phyloP scores from a whole-genome alignment of 2,888 invertebrate species.

The Tinea pellionella region DNA sequence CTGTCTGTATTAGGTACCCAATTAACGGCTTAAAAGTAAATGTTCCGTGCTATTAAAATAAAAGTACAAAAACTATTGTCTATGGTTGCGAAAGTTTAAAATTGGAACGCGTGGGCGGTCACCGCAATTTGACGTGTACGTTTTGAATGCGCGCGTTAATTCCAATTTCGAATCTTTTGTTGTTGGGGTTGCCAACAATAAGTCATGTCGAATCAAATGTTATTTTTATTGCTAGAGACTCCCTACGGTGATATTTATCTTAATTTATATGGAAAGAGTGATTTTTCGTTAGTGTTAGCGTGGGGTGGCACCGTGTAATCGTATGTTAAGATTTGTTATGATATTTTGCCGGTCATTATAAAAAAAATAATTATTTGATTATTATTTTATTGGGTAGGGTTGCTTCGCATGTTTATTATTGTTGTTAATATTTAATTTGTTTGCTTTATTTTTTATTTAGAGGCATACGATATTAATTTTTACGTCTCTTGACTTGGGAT shows the following conservation, averaged over 20 bases:
- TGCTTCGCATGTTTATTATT: not conserved
- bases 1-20: not conserved
- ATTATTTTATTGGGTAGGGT: not conserved
- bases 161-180: not conserved
- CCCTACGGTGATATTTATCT: constrained; percentile 63
- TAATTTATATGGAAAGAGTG: constrained; percentile 55
- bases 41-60: constrained; percentile 3
- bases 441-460: not conserved
- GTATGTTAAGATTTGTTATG: constrained; percentile 20
- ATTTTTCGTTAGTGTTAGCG: constrained; percentile 52
- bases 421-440: not conserved
- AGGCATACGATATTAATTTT: no score
- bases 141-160: not conserved
- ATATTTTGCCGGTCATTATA: not conserved
- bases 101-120: constrained; percentile 43
- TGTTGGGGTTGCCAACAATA: not conserved
- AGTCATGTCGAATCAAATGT: constrained; percentile 27
- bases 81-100: constrained; percentile 27
- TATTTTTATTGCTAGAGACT: constrained; percentile 53
- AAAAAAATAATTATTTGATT: not conserved
- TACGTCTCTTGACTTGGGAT: no score
- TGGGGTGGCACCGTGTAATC: constrained; percentile 52
- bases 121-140: constrained; percentile 38
- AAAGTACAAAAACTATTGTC: constrained; percentile 20
- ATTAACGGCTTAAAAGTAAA: not conserved